Evolutionary conservation across 2,797 vertebrate genomes (phyloP).

Genomic region (Acanthurus leucopareius): DNA sequence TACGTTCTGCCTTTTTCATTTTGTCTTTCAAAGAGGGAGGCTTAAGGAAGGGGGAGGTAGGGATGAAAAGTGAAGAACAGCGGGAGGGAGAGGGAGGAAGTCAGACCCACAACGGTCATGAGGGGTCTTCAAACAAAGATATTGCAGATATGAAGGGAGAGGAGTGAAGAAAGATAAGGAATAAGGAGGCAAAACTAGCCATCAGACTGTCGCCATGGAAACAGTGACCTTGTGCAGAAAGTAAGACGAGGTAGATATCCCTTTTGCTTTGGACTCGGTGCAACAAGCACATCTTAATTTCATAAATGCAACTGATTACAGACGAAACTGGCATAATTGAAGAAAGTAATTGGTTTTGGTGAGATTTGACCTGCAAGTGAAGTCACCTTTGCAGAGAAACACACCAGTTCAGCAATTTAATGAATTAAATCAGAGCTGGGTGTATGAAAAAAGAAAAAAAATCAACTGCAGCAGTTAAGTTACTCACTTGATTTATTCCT

Average conservation of each 20-base stretch:
- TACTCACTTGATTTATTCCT: background rate
- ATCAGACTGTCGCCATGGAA: constrained; percentile 82
- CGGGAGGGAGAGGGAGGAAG: constrained; percentile 8
- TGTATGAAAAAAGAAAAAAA: constrained; percentile 15
- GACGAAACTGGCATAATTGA: constrained; percentile 5
- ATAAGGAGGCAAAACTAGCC: constrained; percentile 81
- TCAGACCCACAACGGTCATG: constrained; percentile 57
- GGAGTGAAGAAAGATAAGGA: constrained; percentile 73
- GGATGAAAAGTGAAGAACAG: constrained; percentile 60
- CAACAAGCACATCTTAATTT: constrained; percentile 74
- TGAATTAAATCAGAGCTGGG: constrained; percentile 30
- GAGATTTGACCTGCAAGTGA: constrained; percentile 25
- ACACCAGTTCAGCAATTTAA: background rate
- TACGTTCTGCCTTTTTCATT: constrained; percentile 64
- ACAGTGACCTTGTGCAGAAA: constrained; percentile 83
- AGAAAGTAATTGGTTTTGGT: constrained; percentile 15
- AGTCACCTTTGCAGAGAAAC: constrained; percentile 23
- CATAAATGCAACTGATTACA: constrained; percentile 49
- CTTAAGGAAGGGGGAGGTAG: constrained; percentile 50
- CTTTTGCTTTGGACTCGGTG: constrained; percentile 69
- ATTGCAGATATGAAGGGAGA: constrained; percentile 77
- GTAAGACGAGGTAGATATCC: constrained; percentile 75
- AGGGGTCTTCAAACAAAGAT: constrained; percentile 79
- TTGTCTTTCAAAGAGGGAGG: constrained; percentile 64
- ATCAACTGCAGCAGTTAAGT: constrained; percentile 1